Evolutionary conservation across 2,888 invertebrate genomes (phyloP).

Genomic region (Cataglyphis cursor): DNA sequence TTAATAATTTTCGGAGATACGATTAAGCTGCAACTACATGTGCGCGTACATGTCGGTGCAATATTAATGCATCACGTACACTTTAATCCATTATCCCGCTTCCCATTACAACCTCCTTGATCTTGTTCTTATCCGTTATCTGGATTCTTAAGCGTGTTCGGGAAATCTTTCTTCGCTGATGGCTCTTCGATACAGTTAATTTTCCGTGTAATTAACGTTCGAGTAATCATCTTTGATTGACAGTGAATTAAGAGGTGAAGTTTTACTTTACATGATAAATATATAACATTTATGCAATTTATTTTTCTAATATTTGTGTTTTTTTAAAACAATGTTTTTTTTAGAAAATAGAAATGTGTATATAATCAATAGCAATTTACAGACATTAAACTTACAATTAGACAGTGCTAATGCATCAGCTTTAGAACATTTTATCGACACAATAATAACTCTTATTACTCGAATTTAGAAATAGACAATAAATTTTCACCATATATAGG

Average conservation of each 20-base stretch:
- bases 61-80: slow-evolving; percentile 61
- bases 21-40: slow-evolving; percentile 64
- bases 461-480: slow-evolving; percentile 3
- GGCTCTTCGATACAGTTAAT: slow-evolving; percentile 20
- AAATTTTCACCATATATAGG: slow-evolving; percentile 15
- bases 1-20: slow-evolving; percentile 39
- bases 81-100: slow-evolving; percentile 67
- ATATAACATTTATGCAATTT: neutral
- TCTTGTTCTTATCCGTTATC: slow-evolving; percentile 29
- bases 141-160: slow-evolving; percentile 31
- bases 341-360: neutral
- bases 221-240: slow-evolving; percentile 22
- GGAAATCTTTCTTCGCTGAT: slow-evolving; percentile 31
- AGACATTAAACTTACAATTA: neutral
- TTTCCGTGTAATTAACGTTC: slow-evolving; percentile 39
- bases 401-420: neutral
- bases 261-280: neutral
- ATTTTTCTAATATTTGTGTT: neutral
- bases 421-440: neutral
- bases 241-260: neutral
- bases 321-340: neutral
- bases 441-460: slow-evolving; percentile 4
- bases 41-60: slow-evolving; percentile 57
- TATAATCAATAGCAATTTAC: neutral
- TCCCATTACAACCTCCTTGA: slow-evolving; percentile 34